Conservation (phyloP, 2,113 vertebrate genomes). For the human region GRCh38 chr4:142798501-142799000, state of each 20-base stretch:
- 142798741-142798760: not conserved
- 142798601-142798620: not conserved
- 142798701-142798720: not conserved
- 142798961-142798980: not conserved
- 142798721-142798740: not conserved
- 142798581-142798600: not conserved
- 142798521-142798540: not conserved
- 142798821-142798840: too few relatives aligned
- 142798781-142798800: too few relatives aligned
- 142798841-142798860: too few relatives aligned
- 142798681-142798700: not conserved
- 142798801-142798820: too few relatives aligned
- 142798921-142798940: not conserved
- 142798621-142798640: not conserved
- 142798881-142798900: not conserved
- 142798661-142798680: not conserved
- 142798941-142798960: not conserved
- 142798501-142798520: not conserved
- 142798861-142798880: too few relatives aligned
- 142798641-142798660: not conserved
- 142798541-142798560: not conserved
- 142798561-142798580: not conserved
- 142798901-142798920: not conserved
- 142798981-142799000: not conserved
- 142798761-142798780: not conserved